Base-by-base conservation (phyloP, 2,113 vertebrate genomes). In the Entelurus aequoreus region DNA sequence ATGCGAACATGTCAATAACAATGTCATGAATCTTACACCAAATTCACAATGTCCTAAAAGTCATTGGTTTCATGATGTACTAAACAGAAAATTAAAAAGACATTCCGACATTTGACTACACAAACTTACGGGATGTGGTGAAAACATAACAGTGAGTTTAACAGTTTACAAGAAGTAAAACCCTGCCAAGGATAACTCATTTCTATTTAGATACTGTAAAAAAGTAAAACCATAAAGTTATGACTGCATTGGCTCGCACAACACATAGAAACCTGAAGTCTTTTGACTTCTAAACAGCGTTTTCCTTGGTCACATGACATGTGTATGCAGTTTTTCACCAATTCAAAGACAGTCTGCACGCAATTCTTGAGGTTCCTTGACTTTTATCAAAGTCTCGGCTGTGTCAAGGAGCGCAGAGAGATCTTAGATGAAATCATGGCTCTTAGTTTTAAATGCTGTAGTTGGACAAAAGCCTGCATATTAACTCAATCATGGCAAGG, bases 401-500 rank as follows among this genome's bases (percentile, higher is more conserved):
- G 52, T 8, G 1, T 63, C 46, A 52, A 62, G 71, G 40, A 54
- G 48, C 5, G 35, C 12, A 46, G 48, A 16, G 42, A 54, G 68
- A 56, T 50, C 15, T 54, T 28, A 28, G 64, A 79, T 68, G 76
- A 68, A 61, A 60, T 69, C 65, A 51, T 0, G 62, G 59, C 65
- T 67, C 75, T 65, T 67, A 76, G 67, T 60, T 72, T 64, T 62
- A 72, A 74, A 72, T 61, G 28, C 28, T 28, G 28, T 28, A 75
- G 62, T 70, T 76, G 80, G 81, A 83, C 53, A 35, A 28, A 62
- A 68, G 63, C 69, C 69, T 42, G 71, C 65, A 69, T 53, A 47
- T 82, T 71, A 75, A 82, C 79, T 77, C 71, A 50, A 80, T 75
- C 76, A 78, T 69, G 75, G 70, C 69, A 68, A 80, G 69, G 65